Percentiles rank a stretch among this genome's conserved stretches.
phyloP scores from a whole-genome alignment of 2,113 vertebrate genomes.

The Cyanoramphus novaezelandiae region DNA sequence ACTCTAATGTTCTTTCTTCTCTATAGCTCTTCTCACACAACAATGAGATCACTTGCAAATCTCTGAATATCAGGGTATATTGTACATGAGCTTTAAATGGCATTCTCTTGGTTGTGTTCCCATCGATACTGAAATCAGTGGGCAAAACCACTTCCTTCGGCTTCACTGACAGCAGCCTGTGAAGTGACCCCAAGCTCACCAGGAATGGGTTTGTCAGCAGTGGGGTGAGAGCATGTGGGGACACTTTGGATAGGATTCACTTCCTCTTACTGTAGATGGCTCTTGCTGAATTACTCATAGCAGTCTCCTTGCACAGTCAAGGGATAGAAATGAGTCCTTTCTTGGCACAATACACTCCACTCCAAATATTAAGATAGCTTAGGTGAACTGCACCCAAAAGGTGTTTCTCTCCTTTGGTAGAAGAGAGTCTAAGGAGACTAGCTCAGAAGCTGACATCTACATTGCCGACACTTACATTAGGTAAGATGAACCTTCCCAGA shows the following conservation, averaged over 20 bases:
- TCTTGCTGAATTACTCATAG: not conserved
- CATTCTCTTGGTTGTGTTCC: not conserved
- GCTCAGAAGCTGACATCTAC: not conserved
- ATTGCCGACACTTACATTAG: accelerated
- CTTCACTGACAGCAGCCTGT: not conserved
- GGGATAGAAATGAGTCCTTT: not conserved
- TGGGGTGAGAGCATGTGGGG: not conserved
- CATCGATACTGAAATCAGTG: not conserved
- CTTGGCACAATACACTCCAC: not conserved
- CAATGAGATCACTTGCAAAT: conserved; percentile 12
- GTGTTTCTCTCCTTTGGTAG: not conserved
- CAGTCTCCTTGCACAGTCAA: not conserved
- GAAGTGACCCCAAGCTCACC: not conserved
- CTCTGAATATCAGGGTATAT: not conserved
- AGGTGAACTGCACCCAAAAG: not conserved
- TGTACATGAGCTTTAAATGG: conserved; percentile 11
- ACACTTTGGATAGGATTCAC: not conserved
- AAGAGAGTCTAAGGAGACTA: not conserved
- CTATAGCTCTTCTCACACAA: not conserved
- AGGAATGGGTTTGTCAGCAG: conserved; percentile 27
- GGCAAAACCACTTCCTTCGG: conserved; percentile 42
- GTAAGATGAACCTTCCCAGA: not conserved
- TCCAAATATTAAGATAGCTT: not conserved
- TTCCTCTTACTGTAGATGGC: not conserved
- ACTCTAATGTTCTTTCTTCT: not conserved